phyloP scores from a whole-genome alignment of 2,797 vertebrate genomes.

The Masticophis lateralis region DNA sequence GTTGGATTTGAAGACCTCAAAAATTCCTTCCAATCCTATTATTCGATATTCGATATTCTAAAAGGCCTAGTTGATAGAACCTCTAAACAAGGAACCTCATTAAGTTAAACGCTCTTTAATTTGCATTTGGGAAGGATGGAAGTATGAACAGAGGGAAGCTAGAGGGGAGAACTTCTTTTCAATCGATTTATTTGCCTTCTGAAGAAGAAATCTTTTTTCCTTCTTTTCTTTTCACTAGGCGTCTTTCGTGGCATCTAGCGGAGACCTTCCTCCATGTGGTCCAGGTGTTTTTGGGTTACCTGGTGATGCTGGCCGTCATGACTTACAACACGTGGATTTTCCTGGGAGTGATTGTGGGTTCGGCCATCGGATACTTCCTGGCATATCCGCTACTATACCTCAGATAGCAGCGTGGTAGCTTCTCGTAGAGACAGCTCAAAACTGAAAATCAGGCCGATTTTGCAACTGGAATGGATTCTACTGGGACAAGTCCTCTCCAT shows the following conservation, averaged over 20 bases:
- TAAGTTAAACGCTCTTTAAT: background rate
- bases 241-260: constrained; percentile 74
- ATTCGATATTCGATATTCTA: too few relatives aligned
- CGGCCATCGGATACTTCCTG: constrained; percentile 84
- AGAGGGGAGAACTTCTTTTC: too few relatives aligned
- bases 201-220: background rate
- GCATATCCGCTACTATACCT: constrained; percentile 80
- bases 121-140: background rate
- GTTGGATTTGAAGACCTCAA: too few relatives aligned
- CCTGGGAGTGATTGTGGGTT: constrained; percentile 82
- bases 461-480: background rate
- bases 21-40: too few relatives aligned
- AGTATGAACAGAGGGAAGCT: too few relatives aligned
- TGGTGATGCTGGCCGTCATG: constrained; percentile 95
- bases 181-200: background rate
- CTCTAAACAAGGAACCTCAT: background rate
- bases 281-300: constrained; percentile 90
- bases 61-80: background rate
- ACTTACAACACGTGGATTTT: constrained; percentile 97
- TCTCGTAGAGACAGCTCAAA: too few relatives aligned
- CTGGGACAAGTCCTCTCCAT: background rate
- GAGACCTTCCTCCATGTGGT: constrained; percentile 83
- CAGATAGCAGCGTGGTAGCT: constrained; percentile 36
- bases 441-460: background rate
- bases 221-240: constrained; percentile 65